phyloP scores from a whole-genome alignment of 2,888 invertebrate genomes.

The Epinotia bilunana region DNA sequence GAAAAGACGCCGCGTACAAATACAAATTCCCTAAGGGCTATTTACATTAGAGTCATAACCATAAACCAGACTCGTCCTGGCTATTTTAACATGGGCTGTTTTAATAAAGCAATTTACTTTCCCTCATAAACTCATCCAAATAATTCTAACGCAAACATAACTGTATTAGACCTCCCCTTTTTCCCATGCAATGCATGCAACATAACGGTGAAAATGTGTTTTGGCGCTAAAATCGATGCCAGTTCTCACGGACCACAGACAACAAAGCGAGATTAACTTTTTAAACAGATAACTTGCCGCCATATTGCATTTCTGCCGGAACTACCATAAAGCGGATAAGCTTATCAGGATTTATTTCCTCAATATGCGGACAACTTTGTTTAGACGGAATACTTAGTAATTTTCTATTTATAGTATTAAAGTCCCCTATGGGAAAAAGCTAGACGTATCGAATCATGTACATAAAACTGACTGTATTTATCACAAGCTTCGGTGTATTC shows the following conservation, averaged over 20 bases:
- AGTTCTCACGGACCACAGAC: conserved; percentile 36
- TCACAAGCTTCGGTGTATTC: neutral
- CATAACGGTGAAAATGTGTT: conserved; percentile 1
- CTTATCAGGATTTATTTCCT: neutral
- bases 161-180: conserved; percentile 18
- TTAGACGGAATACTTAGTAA: neutral
- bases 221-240: conserved; percentile 33
- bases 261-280: conserved; percentile 32
- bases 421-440: neutral
- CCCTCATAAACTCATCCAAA: conserved; percentile 14
- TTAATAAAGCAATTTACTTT: conserved; percentile 28
- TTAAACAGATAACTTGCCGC: conserved; percentile 11
- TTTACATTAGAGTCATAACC: neutral
- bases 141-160: conserved; percentile 23
- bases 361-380: neutral
- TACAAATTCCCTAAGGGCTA: too few species aligned
- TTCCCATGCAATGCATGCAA: conserved; percentile 24
- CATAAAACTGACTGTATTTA: neutral
- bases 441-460: neutral
- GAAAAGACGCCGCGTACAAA: too few species aligned
- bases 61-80: neutral
- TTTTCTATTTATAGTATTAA: too few species aligned
- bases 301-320: conserved; percentile 6
- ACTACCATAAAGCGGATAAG: neutral
- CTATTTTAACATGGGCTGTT: conserved; percentile 8